Base-by-base conservation (phyloP, 2,113 vertebrate genomes). In the Pitta sordida region DNA sequence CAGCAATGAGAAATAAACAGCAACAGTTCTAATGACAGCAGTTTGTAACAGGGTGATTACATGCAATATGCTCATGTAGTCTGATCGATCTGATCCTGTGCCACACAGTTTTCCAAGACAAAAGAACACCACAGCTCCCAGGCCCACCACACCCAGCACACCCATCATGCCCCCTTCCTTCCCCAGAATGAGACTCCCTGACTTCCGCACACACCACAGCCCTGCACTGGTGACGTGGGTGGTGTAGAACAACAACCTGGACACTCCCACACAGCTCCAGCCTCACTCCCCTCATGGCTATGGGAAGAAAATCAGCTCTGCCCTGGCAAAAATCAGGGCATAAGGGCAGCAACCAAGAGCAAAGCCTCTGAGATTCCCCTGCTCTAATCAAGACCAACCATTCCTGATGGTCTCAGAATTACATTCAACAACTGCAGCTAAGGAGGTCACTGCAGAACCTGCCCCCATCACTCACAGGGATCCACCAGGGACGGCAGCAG, bases 391-490 rank as follows among this genome's bases (percentile, higher is more conserved):
- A 88, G 36, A 13, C 46, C 24, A 53, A 0, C 13, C 6, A 3
- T 8, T 65, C 62, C 68, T 26, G 24, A 44, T 2, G 13, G 44
- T n/a, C 51, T 49, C 15, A 43, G 29, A 76, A 49, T 24, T 49
- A 26, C n/a, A 34, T 11, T 46, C 21, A 13, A 32, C 19, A 43
- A 18, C 24, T 6, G 63, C 29, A 26, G 58, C 20, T 15, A 44
- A 69, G 41, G 46, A 39, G 39, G 39, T 29, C 16, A 7, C 39
- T 71, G 43, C 58, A 59, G 32, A 70, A 21, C 3, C 30, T 19
- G 0, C 29, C 7, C 12, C 7, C 10, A 24, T 63, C n/a, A 10
- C 41, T 32, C 29, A 8, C 0, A 3, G 46, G 9, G 24, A 79
- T 18, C 39, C 26, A 37, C 6, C 19, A 11, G 34, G 44, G n/a